phyloP scores from a whole-genome alignment of 2,113 vertebrate species.

The Leucoraja erinaceus region DNA sequence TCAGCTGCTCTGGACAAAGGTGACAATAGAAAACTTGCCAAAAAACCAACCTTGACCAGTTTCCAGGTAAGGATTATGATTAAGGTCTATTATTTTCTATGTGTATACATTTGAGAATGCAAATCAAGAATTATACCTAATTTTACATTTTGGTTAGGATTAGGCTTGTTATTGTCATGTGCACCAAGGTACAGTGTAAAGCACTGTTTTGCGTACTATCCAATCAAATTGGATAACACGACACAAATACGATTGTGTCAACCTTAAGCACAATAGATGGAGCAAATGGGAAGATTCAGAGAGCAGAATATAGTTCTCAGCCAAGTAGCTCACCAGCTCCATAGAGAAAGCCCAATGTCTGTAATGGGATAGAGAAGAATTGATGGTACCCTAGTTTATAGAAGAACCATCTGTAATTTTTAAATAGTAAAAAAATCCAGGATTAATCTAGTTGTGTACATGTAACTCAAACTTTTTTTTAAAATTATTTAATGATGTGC shows the following conservation, averaged over 20 bases:
- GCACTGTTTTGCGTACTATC: too few species aligned
- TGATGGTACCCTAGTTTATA: too few species aligned
- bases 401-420: neutral
- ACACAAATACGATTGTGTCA: too few species aligned
- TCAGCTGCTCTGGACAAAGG: slow-evolving; percentile 87
- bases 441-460: neutral
- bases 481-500: neutral
- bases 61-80: slow-evolving; percentile 71
- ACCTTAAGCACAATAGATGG: too few species aligned
- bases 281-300: too few species aligned
- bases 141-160: neutral
- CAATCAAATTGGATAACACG: too few species aligned
- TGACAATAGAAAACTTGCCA: slow-evolving; percentile 78
- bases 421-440: neutral
- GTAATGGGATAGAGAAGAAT: too few species aligned
- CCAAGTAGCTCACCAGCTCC: too few species aligned
- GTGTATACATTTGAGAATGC: neutral
- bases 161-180: too few species aligned
- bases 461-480: neutral
- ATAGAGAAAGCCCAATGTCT: too few species aligned
- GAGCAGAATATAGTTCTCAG: too few species aligned
- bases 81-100: slow-evolving; percentile 18
- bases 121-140: neutral
- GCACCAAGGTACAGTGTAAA: too few species aligned
- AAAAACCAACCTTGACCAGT: slow-evolving; percentile 82